Evolutionary conservation across 1,140 invertebrate species (phyloP).

Genomic region (Temnothorax longispinosus): DNA sequence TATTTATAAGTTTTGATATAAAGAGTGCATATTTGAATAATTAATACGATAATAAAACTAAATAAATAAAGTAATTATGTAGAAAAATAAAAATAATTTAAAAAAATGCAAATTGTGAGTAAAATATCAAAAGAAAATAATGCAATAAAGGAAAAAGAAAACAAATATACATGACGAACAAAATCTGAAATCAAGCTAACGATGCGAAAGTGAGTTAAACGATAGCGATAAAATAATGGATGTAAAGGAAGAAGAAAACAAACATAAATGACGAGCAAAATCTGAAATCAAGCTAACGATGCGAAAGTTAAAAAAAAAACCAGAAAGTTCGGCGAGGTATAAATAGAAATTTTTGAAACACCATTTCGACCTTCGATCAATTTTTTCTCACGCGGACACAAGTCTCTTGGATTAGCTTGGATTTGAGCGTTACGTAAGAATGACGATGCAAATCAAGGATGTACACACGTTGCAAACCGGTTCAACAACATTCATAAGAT

Average conservation of each 20-base stretch:
- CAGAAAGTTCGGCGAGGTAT: neutral
- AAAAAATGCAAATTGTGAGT: neutral
- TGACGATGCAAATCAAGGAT: slow-evolving; percentile 72
- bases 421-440: slow-evolving; percentile 67
- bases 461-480: slow-evolving; percentile 61
- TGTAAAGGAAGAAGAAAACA: neutral
- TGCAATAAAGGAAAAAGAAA: too few species aligned
- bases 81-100: neutral
- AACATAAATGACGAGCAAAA: neutral
- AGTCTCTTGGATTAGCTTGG: neutral
- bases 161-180: neutral
- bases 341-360: slow-evolving; percentile 49
- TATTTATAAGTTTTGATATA: neutral
- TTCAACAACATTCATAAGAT: slow-evolving; percentile 61
- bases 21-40: neutral
- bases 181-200: neutral
- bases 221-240: neutral
- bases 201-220: neutral
- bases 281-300: neutral
- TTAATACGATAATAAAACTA: neutral
- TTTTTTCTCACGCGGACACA: slow-evolving; percentile 39
- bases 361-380: slow-evolving; percentile 34
- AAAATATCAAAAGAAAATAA: neutral
- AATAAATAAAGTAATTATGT: neutral
- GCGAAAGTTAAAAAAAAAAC: neutral